These are phyloP conservation scores for Chloroceryle inda DNA, from an alignment of 2,797 vertebrate species.

Conservation along the genomic window DNA sequence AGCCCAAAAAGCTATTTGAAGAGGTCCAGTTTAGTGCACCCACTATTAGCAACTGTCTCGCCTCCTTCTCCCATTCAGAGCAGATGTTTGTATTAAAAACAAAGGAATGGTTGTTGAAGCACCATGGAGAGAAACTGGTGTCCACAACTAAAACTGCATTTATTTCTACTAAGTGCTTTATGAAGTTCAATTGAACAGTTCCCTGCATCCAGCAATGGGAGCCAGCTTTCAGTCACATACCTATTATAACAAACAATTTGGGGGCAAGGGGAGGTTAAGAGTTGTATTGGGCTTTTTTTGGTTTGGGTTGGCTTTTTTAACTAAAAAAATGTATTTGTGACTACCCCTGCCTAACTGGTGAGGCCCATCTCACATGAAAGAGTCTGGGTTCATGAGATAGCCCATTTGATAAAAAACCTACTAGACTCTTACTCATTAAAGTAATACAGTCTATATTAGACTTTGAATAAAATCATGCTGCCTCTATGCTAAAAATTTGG, in stretches of 20 bases:
- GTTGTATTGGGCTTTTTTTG: background rate
- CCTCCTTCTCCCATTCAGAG: background rate
- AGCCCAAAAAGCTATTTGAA: background rate
- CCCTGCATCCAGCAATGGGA: background rate
- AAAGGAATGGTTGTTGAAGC: background rate
- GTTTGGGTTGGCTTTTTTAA: background rate
- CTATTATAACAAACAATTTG: rapidly evolving
- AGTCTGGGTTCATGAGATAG: background rate
- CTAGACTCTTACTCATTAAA: background rate
- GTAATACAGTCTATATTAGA: background rate
- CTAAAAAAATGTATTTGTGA: background rate
- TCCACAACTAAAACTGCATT: background rate
- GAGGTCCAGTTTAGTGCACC: background rate
- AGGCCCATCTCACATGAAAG: background rate
- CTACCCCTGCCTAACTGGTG: background rate
- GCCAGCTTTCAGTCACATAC: background rate
- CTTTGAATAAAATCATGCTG: background rate
- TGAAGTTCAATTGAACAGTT: background rate
- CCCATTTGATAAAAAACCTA: background rate
- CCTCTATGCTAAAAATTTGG: background rate
- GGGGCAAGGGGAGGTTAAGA: too few relatives aligned
- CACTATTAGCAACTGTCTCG: background rate
- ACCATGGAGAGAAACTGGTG: background rate
- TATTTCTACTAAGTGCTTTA: background rate
- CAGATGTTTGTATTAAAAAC: background rate